Evolutionary conservation across 2,113 vertebrate species (phyloP).

Genomic region (Zapus hudsonius): DNA sequence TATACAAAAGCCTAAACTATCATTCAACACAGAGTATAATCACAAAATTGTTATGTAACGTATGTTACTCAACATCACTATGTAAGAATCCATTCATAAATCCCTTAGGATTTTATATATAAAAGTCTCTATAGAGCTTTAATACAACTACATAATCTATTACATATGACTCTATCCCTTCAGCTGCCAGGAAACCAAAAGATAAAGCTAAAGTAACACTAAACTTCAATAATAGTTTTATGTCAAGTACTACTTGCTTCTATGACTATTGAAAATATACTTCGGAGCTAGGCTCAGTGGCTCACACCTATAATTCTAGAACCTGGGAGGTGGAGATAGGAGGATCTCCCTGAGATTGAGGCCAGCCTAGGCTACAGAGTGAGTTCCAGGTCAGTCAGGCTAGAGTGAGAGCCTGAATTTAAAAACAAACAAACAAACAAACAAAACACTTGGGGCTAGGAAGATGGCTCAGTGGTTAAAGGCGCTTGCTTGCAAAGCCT

Average conservation of each 20-base stretch:
- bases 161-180: constrained; percentile 27
- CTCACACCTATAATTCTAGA: too few relatives aligned
- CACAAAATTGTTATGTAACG: constrained; percentile 3
- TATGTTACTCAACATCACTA: background rate
- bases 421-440: too few relatives aligned
- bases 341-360: too few relatives aligned
- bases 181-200: constrained; percentile 50
- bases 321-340: too few relatives aligned
- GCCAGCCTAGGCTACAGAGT: too few relatives aligned
- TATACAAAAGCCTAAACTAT: constrained; percentile 27
- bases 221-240: constrained; percentile 33
- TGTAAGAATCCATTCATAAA: constrained; percentile 8
- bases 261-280: background rate
- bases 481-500: too few relatives aligned
- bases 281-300: background rate
- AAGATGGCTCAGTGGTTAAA: too few relatives aligned
- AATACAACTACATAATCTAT: constrained; percentile 37
- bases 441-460: too few relatives aligned
- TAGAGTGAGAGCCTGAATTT: too few relatives aligned
- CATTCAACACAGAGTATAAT: background rate
- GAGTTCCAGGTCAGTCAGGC: too few relatives aligned
- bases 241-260: background rate
- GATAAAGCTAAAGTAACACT: constrained; percentile 38
- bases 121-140: constrained; percentile 22
- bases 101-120: background rate